These are phyloP conservation scores for Polietes domitor DNA, from an alignment of 2,888 invertebrate genomes.

Conservation along the genomic window DNA sequence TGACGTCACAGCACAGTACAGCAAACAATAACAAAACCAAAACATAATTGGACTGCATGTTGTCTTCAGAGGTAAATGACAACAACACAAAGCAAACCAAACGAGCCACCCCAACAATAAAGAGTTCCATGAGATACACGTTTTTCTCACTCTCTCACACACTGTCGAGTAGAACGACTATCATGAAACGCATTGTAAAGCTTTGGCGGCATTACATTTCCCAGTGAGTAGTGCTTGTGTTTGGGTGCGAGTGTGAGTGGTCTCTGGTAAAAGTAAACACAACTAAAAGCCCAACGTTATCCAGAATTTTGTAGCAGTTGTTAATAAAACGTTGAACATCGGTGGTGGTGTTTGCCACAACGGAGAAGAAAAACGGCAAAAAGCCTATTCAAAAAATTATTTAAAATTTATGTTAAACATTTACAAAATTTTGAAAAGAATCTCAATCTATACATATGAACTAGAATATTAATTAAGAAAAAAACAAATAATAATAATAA, in stretches of 20 bases:
- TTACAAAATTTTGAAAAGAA: conserved; percentile 25
- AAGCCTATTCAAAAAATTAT: background rate
- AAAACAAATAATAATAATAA: conserved; percentile 5
- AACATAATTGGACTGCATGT: background rate
- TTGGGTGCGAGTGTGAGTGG: background rate
- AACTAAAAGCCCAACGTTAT: conserved; percentile 60
- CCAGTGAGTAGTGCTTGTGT: background rate
- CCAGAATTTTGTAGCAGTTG: conserved; percentile 65
- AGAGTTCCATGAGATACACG: background rate
- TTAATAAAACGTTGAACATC: conserved; percentile 52
- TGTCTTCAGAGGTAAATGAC: background rate
- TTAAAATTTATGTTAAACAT: background rate
- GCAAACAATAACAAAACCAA: conserved; percentile 35
- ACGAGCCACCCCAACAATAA: too few species aligned
- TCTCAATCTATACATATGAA: conserved; percentile 18
- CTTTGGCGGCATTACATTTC: background rate
- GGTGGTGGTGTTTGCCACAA: conserved; percentile 49
- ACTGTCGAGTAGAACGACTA: background rate
- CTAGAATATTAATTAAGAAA: conserved; percentile 39
- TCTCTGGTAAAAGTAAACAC: conserved; percentile 11
- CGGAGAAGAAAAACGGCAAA: conserved; percentile 42
- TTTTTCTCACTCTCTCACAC: background rate
- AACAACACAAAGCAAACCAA: background rate
- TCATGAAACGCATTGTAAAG: background rate
- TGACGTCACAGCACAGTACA: conserved; percentile 59